Evolutionary conservation across 1,140 invertebrate species (phyloP).

Genomic region (Drosophila saltans): DNA sequence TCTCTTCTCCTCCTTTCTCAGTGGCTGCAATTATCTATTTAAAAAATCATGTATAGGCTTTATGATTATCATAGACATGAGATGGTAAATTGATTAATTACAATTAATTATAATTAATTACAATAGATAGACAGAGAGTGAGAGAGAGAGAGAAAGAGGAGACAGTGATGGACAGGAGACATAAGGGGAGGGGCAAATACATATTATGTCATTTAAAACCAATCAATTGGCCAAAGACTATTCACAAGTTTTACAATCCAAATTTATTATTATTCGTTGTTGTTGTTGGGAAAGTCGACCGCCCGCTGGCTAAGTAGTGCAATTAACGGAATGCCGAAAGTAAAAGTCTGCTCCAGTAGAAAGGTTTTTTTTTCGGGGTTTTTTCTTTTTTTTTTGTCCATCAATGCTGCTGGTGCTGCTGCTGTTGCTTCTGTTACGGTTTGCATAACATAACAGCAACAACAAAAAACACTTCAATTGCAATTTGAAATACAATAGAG

Average conservation of each 20-base stretch:
- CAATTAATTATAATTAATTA: conserved; percentile 67
- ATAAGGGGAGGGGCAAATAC: conserved; percentile 6
- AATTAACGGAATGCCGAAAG: conserved; percentile 66
- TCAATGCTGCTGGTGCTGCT: conserved; percentile 7
- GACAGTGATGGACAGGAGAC: not conserved
- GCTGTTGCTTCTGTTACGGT: conserved; percentile 15
- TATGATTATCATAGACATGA: conserved; percentile 49
- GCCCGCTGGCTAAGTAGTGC: conserved; percentile 68
- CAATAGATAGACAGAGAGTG: conserved; percentile 27
- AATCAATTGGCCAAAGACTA: conserved; percentile 48
- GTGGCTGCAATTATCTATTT: conserved; percentile 43
- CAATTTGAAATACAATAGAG: conserved; percentile 24
- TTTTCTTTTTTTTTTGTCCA: not conserved
- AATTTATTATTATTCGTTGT: conserved; percentile 44
- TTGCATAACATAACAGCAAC: conserved; percentile 33
- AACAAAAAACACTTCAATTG: not conserved
- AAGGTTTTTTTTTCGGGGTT: conserved; percentile 9
- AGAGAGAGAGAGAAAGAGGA: conserved; percentile 16
- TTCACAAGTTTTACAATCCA: conserved; percentile 22
- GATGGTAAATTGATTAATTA: conserved; percentile 61
- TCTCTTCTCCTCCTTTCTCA: not conserved
- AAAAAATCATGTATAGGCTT: conserved; percentile 56
- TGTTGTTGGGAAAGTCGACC: conserved; percentile 63
- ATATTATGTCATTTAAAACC: conserved; percentile 61
- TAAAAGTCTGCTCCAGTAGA: conserved; percentile 58